phyloP scores from a whole-genome alignment of 2,113 vertebrate species.

The Oryzias curvinotus region DNA sequence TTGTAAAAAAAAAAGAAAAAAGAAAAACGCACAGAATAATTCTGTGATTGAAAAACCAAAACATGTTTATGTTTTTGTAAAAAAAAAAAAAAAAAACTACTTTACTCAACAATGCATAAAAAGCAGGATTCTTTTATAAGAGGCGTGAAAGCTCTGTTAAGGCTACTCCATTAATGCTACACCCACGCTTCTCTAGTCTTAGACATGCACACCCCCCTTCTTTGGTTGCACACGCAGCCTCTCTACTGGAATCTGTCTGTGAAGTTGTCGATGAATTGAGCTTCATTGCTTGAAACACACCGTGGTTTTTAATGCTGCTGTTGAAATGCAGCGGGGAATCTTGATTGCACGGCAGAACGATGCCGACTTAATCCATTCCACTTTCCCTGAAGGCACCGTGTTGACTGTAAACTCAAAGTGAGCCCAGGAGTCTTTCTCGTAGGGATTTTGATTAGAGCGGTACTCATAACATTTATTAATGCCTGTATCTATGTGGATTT shows the following conservation, averaged over 20 bases:
- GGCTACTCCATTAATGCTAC: slow-evolving; percentile 49
- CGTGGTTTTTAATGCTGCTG: slow-evolving; percentile 3
- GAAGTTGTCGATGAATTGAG: slow-evolving; percentile 39
- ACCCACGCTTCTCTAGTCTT: slow-evolving; percentile 45
- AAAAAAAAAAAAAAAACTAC: slow-evolving; percentile 5
- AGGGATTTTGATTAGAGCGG: slow-evolving; percentile 28
- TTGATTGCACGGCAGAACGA: slow-evolving; percentile 47
- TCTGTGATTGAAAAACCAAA: slow-evolving; percentile 25
- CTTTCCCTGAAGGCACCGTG: slow-evolving; percentile 27
- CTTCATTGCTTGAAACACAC: slow-evolving; percentile 23
- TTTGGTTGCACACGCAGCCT: slow-evolving; percentile 39
- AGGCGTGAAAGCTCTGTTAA: slow-evolving; percentile 40
- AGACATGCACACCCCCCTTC: slow-evolving; percentile 37
- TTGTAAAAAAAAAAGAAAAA: slow-evolving; percentile 1
- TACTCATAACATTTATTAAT: background rate
- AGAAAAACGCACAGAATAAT: slow-evolving; percentile 19
- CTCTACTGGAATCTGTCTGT: slow-evolving; percentile 10
- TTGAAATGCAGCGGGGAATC: slow-evolving; percentile 26
- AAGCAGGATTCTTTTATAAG: slow-evolving; percentile 44
- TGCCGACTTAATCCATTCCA: slow-evolving; percentile 57
- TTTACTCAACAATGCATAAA: slow-evolving; percentile 28
- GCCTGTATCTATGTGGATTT: slow-evolving; percentile 25
- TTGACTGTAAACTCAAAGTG: slow-evolving; percentile 48
- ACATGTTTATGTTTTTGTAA: slow-evolving; percentile 24
- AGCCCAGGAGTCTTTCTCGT: slow-evolving; percentile 38